Conservation (phyloP, 2,797 vertebrate species). For the Mallotus villosus region DNA sequence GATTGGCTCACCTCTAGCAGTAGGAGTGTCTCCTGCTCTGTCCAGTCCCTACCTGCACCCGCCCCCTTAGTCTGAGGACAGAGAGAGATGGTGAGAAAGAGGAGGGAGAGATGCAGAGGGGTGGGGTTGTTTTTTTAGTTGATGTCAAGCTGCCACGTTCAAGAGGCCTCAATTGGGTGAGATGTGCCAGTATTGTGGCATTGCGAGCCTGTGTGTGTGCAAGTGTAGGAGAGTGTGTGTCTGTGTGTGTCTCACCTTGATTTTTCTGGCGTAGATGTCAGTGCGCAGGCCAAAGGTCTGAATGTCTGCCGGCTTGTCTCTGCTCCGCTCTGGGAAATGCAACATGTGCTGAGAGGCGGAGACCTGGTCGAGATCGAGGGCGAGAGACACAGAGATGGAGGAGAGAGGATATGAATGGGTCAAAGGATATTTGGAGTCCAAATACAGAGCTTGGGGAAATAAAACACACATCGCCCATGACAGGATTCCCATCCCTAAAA, state of each 20-base stretch:
- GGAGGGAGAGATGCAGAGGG: not conserved
- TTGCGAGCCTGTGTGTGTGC: not conserved
- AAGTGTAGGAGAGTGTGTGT: not conserved
- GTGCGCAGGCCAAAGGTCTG: constrained; percentile 93
- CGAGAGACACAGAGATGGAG: not conserved
- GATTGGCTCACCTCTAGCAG: constrained; percentile 84
- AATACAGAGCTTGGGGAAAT: too few relatives aligned
- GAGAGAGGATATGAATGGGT: not conserved
- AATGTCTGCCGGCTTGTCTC: constrained; percentile 90
- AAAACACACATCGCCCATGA: not conserved
- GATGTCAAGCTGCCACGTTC: too few relatives aligned
- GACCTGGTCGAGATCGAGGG: constrained; percentile 68
- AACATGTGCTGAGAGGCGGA: constrained; percentile 96
- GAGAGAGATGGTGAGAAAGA: not conserved
- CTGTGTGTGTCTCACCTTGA: constrained; percentile 71
- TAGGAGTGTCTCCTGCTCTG: constrained; percentile 93
- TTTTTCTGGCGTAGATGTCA: constrained; percentile 93
- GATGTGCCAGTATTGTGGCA: not conserved
- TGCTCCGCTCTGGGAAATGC: constrained; percentile 90
- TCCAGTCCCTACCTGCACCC: constrained; percentile 94
- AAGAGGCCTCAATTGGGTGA: not conserved
- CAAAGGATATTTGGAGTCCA: not conserved
- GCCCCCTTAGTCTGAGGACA: constrained; percentile 88
- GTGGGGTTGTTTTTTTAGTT: not conserved
- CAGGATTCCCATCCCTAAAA: not conserved